Percentiles rank a stretch among this genome's conserved stretches.
Conservation (phyloP, 1,140 invertebrate genomes). For the Hermatobates lingyangjiaoensis region DNA sequence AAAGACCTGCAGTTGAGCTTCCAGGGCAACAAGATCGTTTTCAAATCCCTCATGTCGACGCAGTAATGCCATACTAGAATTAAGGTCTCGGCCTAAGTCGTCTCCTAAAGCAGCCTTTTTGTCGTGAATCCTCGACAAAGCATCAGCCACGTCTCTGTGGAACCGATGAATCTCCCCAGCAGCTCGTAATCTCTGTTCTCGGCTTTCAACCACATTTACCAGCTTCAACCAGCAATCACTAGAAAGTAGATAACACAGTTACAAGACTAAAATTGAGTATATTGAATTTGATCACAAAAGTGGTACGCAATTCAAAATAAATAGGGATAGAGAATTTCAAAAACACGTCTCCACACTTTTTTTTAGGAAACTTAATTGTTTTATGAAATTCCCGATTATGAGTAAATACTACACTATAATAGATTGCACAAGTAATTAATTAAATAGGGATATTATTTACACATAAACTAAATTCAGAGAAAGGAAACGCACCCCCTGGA, state of each 20-base stretch:
- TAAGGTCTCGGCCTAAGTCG: conserved; percentile 70
- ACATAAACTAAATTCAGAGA: too few species aligned
- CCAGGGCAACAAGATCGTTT: conserved; percentile 82
- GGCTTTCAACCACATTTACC: conserved; percentile 62
- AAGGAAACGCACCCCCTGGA: too few species aligned
- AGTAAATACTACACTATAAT: too few species aligned
- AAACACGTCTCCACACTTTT: too few species aligned
- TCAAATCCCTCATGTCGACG: conserved; percentile 85
- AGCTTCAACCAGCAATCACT: conserved; percentile 69
- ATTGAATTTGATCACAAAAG: too few species aligned
- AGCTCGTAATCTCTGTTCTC: conserved; percentile 69
- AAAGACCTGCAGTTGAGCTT: conserved; percentile 71
- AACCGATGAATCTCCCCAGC: conserved; percentile 93
- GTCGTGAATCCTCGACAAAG: conserved; percentile 72
- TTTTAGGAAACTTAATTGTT: too few species aligned
- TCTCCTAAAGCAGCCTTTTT: conserved; percentile 67
- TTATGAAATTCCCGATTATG: too few species aligned
- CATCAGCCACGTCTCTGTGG: conserved; percentile 88
- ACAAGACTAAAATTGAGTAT: conserved; percentile 2
- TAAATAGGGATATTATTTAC: too few species aligned
- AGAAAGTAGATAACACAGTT: conserved; percentile 11
- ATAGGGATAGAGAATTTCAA: too few species aligned
- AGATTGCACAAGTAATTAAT: too few species aligned
- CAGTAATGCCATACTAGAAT: conserved; percentile 64
- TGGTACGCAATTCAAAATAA: too few species aligned